Evolutionary conservation across 2,797 vertebrate species (phyloP), one percentile per base, ranked within the genome.

Genomic region (Myotis daubentonii): DNA sequence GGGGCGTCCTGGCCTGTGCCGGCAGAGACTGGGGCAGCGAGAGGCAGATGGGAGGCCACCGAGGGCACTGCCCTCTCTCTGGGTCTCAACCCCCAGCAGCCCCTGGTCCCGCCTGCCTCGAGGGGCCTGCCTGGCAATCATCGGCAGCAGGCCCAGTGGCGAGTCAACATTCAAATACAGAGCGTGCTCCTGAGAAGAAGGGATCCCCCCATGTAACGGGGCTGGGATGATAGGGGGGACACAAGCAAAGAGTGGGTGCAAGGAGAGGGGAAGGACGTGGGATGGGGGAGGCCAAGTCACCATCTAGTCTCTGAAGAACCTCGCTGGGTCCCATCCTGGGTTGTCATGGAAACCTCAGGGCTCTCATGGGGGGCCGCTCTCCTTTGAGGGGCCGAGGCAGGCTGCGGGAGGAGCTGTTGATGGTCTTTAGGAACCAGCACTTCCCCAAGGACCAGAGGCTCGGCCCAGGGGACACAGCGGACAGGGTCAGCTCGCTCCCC

Each of bases 201-300:
- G 62, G 20, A 5, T 4, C 38, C 4, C 28, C 9, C 0, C 13
- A 30, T 16, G 12, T 3, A 25, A 2, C 2, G 68, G 20, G n/a
- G 33, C 49, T 53, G 60, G 33, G 12, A 22, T 19, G 23, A n/a
- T 16, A 5, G 1, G 6, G 12, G n/a, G 44, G 12, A 36, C 4
- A 38, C 23, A 6, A 0, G 6, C 13, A 17, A 17, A n/a, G 3
- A 2, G 4, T 8, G 41, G 55, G 30, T 16, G 3, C 23, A 17
- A 19, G 12, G 44, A 74, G 41, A 60, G 28, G 19, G 49, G 19
- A 44, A 6, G 38, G 19, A 19, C 1, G 3, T 62, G 36, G 36
- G 41, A 3, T n/a, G 1, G 2, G 36, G 41, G 23, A 30, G n/a
- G 22, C 38, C 75, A 71, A 22, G 41, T 22, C 57, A 47, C 53